A percentile compares a stretch with the other conserved stretches of the same genome.
Conservation (phyloP, 2,113 vertebrate species). For the Zootoca vivipara region DNA sequence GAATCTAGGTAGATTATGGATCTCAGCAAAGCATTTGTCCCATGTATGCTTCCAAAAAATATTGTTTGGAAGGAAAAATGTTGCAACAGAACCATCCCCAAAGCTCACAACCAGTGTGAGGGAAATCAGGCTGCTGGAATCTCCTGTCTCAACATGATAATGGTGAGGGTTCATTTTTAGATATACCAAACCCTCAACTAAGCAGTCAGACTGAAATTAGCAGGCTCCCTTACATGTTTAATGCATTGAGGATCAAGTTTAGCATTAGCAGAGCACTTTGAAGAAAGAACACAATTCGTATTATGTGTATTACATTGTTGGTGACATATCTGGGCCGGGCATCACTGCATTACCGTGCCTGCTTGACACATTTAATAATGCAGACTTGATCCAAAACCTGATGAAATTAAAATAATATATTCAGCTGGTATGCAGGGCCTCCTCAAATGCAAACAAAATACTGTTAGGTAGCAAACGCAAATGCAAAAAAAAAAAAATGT, state of each 20-base stretch:
- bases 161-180: neutral
- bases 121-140: neutral
- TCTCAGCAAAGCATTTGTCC: neutral
- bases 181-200: neutral
- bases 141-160: neutral
- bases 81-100: neutral
- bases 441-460: neutral
- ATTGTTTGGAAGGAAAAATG: neutral
- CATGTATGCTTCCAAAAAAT: neutral
- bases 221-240: neutral
- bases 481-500: neutral
- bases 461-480: neutral
- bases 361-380: neutral
- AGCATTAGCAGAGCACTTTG: neutral
- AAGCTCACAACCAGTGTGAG: neutral
- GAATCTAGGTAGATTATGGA: neutral
- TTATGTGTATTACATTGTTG: neutral
- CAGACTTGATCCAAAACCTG: neutral
- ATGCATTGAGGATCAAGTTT: neutral
- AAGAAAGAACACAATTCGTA: neutral
- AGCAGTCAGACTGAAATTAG: neutral
- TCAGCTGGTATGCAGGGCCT: neutral
- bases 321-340: slow-evolving; percentile 21
- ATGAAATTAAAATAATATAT: neutral
- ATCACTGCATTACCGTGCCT: neutral